Evolutionary conservation across 2,888 invertebrate genomes (phyloP).

Genomic region (Cephus rjabovi): DNA sequence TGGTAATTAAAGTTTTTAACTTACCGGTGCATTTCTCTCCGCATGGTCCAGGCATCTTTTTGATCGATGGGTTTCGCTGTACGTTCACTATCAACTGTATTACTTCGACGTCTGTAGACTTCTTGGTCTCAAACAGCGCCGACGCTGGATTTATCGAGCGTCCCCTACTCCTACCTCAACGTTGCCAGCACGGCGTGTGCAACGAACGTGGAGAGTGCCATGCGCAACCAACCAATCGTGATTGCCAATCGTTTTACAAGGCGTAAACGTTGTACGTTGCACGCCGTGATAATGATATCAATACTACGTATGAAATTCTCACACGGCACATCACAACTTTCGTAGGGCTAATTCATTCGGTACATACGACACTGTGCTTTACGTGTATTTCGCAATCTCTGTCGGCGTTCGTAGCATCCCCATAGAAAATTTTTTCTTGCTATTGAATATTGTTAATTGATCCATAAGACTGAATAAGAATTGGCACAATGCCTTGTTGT

Average conservation of each 20-base stretch:
- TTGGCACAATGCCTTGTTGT: no score
- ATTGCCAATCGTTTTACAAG: not conserved
- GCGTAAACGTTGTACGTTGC: no score
- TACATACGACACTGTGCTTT: no score
- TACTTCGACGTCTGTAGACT: not conserved
- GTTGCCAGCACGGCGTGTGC: conserved; percentile 42
- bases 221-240: conserved; percentile 39
- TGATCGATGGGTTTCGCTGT: conserved; percentile 15
- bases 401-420: no score
- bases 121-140: conserved; percentile 13
- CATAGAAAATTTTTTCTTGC: no score
- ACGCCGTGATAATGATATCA: no score
- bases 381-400: no score
- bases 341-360: no score
- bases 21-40: conserved; percentile 62
- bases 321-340: no score
- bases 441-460: no score
- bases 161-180: conserved; percentile 41
- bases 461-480: no score
- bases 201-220: conserved; percentile 44
- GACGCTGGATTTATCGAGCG: conserved; percentile 60
- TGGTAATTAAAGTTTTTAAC: conserved; percentile 8
- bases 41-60: conserved; percentile 59
- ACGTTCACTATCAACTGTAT: conserved; percentile 6
- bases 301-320: no score